Evolutionary conservation across 2,888 invertebrate species (phyloP).

Genomic region (Xestia sexstrigata): DNA sequence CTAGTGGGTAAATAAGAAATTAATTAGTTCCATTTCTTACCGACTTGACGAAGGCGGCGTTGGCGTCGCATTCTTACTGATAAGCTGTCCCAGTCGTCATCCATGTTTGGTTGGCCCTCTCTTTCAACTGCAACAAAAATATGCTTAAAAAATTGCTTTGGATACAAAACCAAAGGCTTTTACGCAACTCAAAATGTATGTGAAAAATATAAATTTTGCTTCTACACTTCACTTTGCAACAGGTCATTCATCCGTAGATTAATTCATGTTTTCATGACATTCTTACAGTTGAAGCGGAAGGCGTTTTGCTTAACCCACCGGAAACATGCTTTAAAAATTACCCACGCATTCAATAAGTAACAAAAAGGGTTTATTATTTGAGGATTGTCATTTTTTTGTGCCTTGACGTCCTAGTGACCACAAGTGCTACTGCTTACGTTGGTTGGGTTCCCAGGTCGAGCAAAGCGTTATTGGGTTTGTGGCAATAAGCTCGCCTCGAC

Average conservation of each 20-base stretch:
- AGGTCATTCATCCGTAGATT: not conserved
- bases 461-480: not conserved
- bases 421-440: not conserved
- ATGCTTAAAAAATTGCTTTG: conserved; percentile 2
- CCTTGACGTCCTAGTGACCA: not conserved
- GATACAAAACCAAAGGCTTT: not conserved
- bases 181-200: too few relatives aligned
- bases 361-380: not conserved
- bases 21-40: conserved; percentile 76
- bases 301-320: not conserved
- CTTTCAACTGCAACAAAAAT: conserved; percentile 80
- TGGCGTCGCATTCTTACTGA: conserved; percentile 94
- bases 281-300: conserved; percentile 12
- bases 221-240: not conserved
- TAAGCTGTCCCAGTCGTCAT: conserved; percentile 95
- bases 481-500: not conserved
- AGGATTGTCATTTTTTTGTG: not conserved
- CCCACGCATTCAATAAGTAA: not conserved
- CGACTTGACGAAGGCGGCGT: conserved; percentile 87
- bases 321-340: not conserved
- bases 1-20: conserved; percentile 34
- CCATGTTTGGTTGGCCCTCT: conserved; percentile 92
- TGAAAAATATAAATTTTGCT: not conserved
- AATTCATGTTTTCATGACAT: not conserved
- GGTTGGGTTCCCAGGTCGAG: not conserved